phyloP scores from a whole-genome alignment of 2,113 vertebrate genomes.

The Nesogale talazaci region DNA sequence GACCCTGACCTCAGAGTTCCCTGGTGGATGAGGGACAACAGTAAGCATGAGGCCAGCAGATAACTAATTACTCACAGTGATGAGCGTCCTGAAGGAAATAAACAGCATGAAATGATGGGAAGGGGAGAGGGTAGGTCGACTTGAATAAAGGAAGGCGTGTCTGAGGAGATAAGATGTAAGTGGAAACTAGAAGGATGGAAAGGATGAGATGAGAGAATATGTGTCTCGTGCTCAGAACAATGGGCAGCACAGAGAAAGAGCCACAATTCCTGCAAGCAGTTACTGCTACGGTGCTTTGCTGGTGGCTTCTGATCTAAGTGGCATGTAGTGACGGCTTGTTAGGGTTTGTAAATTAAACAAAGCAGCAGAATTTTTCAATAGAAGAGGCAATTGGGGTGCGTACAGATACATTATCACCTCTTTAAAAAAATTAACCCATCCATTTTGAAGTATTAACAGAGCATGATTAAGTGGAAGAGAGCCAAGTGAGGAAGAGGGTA shows the following conservation, averaged over 20 bases:
- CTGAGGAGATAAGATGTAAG: constrained; percentile 67
- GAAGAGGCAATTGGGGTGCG: neutral
- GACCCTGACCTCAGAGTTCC: neutral
- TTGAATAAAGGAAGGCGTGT: constrained; percentile 42
- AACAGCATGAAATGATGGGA: constrained; percentile 65
- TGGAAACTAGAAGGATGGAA: constrained; percentile 15
- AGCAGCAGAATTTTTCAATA: neutral
- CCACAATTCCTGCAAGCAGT: constrained; percentile 34
- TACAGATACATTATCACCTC: neutral
- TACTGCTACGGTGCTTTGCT: constrained; percentile 16
- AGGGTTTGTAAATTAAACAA: constrained; percentile 25
- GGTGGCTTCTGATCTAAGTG: neutral
- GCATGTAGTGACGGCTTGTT: neutral
- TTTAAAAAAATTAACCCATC: neutral
- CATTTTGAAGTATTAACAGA: constrained; percentile 46
- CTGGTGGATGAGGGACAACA: neutral
- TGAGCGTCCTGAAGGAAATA: constrained; percentile 42
- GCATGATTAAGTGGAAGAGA: constrained; percentile 12
- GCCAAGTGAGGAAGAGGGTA: constrained; percentile 6
- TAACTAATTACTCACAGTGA: constrained; percentile 49
- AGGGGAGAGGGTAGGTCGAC: neutral
- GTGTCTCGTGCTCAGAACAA: constrained; percentile 59
- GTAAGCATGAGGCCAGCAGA: constrained; percentile 46
- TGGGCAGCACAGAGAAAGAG: neutral
- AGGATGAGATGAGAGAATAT: constrained; percentile 5